Conservation (phyloP, 1,140 invertebrate species). For the Drosophila rufa region DNA sequence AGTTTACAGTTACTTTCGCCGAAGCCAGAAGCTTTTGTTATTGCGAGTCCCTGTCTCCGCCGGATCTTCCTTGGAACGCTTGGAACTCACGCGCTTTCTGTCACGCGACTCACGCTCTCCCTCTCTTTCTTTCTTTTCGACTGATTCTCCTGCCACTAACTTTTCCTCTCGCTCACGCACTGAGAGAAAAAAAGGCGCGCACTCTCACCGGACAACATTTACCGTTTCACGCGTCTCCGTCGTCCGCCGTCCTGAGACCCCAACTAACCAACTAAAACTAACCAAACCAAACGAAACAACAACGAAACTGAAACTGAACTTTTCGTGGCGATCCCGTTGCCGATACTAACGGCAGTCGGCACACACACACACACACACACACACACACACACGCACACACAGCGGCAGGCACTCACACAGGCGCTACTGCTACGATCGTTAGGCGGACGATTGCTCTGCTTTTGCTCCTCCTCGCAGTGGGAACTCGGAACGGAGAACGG, state of each 20-base stretch:
- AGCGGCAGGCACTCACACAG: conserved; percentile 6
- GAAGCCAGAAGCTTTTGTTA: conserved; percentile 3
- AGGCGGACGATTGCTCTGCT: conserved; percentile 51
- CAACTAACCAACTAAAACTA: conserved; percentile 63
- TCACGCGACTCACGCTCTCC: conserved; percentile 13
- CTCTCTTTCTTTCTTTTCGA: neutral
- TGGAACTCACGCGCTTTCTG: neutral
- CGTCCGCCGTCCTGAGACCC: conserved; percentile 42
- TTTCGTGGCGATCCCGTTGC: conserved; percentile 78
- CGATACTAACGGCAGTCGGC: conserved; percentile 79
- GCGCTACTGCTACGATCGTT: conserved; percentile 77
- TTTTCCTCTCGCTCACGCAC: too few relatives aligned
- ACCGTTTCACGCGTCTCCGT: conserved; percentile 16
- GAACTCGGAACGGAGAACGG: conserved; percentile 27
- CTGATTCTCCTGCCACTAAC: neutral
- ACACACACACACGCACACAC: conserved; percentile 11
- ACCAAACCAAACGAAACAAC: conserved; percentile 66
- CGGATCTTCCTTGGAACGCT: conserved; percentile 6
- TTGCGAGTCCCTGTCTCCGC: neutral
- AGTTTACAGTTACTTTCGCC: conserved; percentile 11
- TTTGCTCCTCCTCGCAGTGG: conserved; percentile 46
- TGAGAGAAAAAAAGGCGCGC: conserved; percentile 31
- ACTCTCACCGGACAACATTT: conserved; percentile 26
- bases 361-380: conserved; percentile 40
- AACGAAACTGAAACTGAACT: conserved; percentile 81